Evolutionary conservation across 2,888 invertebrate genomes (phyloP).

Genomic region (Drosophila helvetica): DNA sequence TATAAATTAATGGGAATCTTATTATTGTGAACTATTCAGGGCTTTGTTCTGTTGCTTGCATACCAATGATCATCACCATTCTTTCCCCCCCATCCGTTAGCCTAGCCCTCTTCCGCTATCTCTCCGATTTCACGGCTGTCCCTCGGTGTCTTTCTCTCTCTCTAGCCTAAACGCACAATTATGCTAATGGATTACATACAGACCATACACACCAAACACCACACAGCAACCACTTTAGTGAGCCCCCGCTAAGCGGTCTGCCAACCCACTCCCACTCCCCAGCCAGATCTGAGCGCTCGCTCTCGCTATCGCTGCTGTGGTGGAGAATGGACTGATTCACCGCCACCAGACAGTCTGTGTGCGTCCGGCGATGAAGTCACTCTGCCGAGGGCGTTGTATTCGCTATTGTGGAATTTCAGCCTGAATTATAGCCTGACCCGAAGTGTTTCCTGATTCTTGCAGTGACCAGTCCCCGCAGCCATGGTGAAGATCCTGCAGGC

Average conservation of each 20-base stretch:
- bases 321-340: slow-evolving; percentile 28
- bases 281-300: slow-evolving; percentile 9
- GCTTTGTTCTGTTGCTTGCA: slow-evolving; percentile 20
- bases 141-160: slow-evolving; percentile 9
- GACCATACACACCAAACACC: neutral
- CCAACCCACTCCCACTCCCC: slow-evolving; percentile 42
- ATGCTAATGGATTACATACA: slow-evolving; percentile 60
- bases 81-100: neutral
- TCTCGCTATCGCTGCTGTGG: slow-evolving; percentile 19
- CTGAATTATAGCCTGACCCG: slow-evolving; percentile 6
- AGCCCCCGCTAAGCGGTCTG: slow-evolving; percentile 18
- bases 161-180: slow-evolving; percentile 55
- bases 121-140: neutral
- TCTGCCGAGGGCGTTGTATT: slow-evolving; percentile 60
- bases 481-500: slow-evolving; percentile 84
- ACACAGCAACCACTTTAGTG: slow-evolving; percentile 50
- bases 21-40: neutral
- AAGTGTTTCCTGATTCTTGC: slow-evolving; percentile 8
- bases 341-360: slow-evolving; percentile 45
- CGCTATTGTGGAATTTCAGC: slow-evolving; percentile 17
- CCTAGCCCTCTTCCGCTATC: slow-evolving; percentile 13
- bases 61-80: slow-evolving; percentile 23
- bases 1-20: slow-evolving; percentile 11
- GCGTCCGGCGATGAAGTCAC: slow-evolving; percentile 68
- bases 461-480: slow-evolving; percentile 35